These are phyloP conservation scores for Aplysina aerophoba DNA, from an alignment of 37 sponge, comb jelly and placozoan species.

Conservation along the genomic window DNA sequence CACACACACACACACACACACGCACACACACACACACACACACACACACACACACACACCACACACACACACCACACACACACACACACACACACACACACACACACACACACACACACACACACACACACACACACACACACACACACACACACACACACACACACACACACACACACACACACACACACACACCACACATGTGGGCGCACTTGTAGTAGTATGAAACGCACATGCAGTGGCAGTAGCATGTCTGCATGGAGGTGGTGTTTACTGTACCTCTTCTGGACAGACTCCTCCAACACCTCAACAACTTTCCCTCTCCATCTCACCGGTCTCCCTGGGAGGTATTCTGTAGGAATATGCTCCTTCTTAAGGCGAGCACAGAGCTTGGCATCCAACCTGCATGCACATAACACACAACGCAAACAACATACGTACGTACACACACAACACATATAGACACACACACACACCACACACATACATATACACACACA, in stretches of 20 bases:
- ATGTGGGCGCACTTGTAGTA: too few relatives aligned
- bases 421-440: too few relatives aligned
- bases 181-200: slow-evolving; percentile 5
- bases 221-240: too few relatives aligned
- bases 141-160: slow-evolving; percentile 34
- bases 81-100: too few relatives aligned
- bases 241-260: background rate
- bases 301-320: slow-evolving; percentile 74
- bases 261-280: slow-evolving; percentile 21
- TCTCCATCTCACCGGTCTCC: slow-evolving; percentile 81
- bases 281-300: slow-evolving; percentile 69
- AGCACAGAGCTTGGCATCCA: slow-evolving; percentile 41
- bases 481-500: too few relatives aligned
- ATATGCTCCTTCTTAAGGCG: slow-evolving; percentile 50
- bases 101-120: too few relatives aligned
- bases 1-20: slow-evolving; percentile 42
- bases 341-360: slow-evolving; percentile 54
- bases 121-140: too few relatives aligned
- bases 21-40: slow-evolving; percentile 27
- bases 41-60: too few relatives aligned
- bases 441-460: too few relatives aligned
- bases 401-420: slow-evolving; percentile 18
- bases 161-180: slow-evolving; percentile 33
- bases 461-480: too few relatives aligned
- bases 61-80: too few relatives aligned